Evolutionary conservation across 2,797 vertebrate species (phyloP).

Genomic region (Anabas testudineus): DNA sequence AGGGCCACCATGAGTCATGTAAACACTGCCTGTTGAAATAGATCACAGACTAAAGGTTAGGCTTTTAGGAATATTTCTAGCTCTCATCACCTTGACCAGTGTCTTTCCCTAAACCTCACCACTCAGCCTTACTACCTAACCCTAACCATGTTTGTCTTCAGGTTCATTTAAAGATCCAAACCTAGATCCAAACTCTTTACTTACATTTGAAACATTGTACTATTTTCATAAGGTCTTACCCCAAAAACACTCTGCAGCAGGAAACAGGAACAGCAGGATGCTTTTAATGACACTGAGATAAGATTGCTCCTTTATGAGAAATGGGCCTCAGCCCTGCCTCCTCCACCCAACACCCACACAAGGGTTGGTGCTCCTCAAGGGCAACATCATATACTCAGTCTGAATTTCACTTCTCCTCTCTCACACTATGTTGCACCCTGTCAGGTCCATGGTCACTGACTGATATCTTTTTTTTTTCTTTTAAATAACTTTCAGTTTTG

Average conservation of each 20-base stretch:
- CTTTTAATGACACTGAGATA: conserved; percentile 56
- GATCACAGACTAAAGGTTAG: too few species aligned
- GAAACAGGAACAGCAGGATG: conserved; percentile 50
- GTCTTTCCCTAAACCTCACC: too few species aligned
- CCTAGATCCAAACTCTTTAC: too few species aligned
- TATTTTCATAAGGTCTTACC: too few species aligned
- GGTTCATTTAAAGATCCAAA: too few species aligned
- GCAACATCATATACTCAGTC: conserved; percentile 28
- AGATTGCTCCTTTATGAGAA: conserved; percentile 42
- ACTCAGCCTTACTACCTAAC: too few species aligned
- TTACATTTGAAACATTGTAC: too few species aligned
- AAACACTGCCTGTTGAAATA: too few species aligned
- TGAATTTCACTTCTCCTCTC: conserved; percentile 8
- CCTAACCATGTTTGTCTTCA: too few species aligned
- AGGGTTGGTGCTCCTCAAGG: conserved; percentile 35
- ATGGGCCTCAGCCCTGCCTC: conserved; percentile 28
- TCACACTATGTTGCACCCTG: conserved; percentile 16
- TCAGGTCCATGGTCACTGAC: conserved; percentile 4
- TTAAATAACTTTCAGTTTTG: conserved; percentile 16
- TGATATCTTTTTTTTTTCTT: conserved; percentile 9
- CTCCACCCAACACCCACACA: conserved; percentile 51
- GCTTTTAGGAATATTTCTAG: too few species aligned
- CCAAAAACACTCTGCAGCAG: not conserved
- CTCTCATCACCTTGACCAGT: too few species aligned
- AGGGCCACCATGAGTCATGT: too few species aligned